Base-by-base conservation (phyloP, 2,888 invertebrate species). In the Anthoptus insignis region DNA sequence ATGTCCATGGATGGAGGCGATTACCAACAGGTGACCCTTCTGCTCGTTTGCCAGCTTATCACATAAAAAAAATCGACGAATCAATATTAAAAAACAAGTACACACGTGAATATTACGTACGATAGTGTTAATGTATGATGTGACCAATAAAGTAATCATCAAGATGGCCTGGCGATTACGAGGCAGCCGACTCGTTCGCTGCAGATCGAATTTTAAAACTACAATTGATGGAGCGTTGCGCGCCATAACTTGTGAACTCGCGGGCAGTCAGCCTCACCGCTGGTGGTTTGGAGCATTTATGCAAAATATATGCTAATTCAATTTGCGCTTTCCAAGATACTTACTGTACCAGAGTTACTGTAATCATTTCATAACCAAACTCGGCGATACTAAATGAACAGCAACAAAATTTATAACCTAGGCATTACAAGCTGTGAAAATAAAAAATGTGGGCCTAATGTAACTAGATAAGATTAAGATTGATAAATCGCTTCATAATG, bases 91-190 rank as follows among this genome's bases (percentile, higher is more conserved):
- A 83, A 82, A 81, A 72, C 77, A 75, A 71, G 69, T 68, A 71
- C 78, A 77, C 76, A 77, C 77, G 77, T 74, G 75, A 80, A 79
- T 81, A 76, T 81, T 77, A 79, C 78, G 80, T 79, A 79, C 77
- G 80, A 82, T 73, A 69, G 72, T 68, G 76, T 56, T 72, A 74
- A 75, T 77, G 71, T 81, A 78, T 83, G 81, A 82, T 81, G 85
- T 79, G 82, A 81, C 83, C 91, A 91, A 91, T 92, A 92, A 92
- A 91, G 89, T 83, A 89, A 91, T 91, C 88, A 89, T 84, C 84
- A 79, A 78, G 78, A 86, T 79, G 81, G 83, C 72, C 81, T 75
- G 80, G 74, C 87, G 91, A 91, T 92, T 91, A 91, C 81, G 79
- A 74, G 75, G 77, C 79, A 77, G 82, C 83, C 76, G 83, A 86